Evolutionary conservation across 2,797 vertebrate genomes (phyloP), one percentile per base, ranked within the genome.

Genomic region (Mus spretus): DNA sequence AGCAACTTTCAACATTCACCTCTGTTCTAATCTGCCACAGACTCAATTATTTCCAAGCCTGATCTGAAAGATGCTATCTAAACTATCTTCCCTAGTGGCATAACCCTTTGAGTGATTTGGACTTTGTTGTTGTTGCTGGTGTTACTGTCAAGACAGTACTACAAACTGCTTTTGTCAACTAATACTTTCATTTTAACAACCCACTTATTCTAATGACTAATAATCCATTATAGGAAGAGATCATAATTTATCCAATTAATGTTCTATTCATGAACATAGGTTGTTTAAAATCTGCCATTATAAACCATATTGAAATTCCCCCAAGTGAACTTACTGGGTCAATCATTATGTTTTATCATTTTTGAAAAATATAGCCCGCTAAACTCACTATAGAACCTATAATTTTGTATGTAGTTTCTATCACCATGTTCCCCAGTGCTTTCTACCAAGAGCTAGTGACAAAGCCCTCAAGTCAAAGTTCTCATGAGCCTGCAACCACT

Each of bases 141-240:
- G 28, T 44, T 74, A 17, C 10, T 85, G 34, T 61, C 89, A 86
- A 77, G 67, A 92, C 44, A 85, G 67, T 86, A 67, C 15, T 57
- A 10, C 28, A 37, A 92, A 89, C 13, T 88, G 34, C n/a, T 90
- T 97, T 94, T 40, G 86, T 83, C 13, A 95, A 9, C 40, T 89
- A 91, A 80, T 22, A 95, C 40, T 90, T 87, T 93, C 61, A 87
- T 80, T 81, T 93, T 93, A 87, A 90, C 7, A 84, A 26, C 10
- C 83, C 65, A 65, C 53, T 96, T 79, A 94, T 89, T 93, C 89
- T 74, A 90, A 96, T 26, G 67, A 94, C 65, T 44, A 90, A 84
- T 81, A 91, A 14, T 96, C 70, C 47, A 89, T 1, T 77, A 34
- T 65, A 70, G 72, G 9, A 90, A 47, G 13, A 26, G 6, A 94